A percentile compares a stretch with the other conserved stretches of the same genome.
These are phyloP conservation scores for Drosophila peninsularis DNA, from an alignment of 2,888 invertebrate genomes.

Conservation along the genomic window DNA sequence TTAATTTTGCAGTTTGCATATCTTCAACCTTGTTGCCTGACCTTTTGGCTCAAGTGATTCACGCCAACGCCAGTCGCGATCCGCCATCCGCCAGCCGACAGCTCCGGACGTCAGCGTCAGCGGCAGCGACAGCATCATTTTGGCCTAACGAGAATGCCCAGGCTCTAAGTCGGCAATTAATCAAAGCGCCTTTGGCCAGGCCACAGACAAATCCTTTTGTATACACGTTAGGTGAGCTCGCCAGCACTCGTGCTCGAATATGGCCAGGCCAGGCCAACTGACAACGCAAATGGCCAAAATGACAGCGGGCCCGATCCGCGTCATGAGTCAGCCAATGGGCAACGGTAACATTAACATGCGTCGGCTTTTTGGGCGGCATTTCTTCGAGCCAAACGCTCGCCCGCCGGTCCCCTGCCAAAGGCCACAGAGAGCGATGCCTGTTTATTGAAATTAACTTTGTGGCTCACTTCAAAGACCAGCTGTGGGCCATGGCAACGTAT, in stretches of 20 bases:
- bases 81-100: constrained; percentile 33
- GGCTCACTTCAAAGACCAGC: constrained; percentile 29
- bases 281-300: constrained; percentile 80
- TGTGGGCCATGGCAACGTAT: constrained; percentile 10
- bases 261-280: constrained; percentile 74
- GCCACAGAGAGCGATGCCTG: constrained; percentile 55
- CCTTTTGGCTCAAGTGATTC: constrained; percentile 80
- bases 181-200: constrained; percentile 78
- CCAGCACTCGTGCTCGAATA: constrained; percentile 54
- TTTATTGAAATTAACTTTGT: constrained; percentile 75
- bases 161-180: constrained; percentile 79
- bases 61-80: constrained; percentile 79
- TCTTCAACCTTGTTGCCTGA: constrained; percentile 80
- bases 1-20: constrained; percentile 78
- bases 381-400: constrained; percentile 30
- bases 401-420: constrained; percentile 62
- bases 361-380: constrained; percentile 70
- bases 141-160: constrained; percentile 58
- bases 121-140: constrained; percentile 43
- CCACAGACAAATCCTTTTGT: constrained; percentile 77
- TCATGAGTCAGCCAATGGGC: constrained; percentile 78
- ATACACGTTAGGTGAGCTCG: constrained; percentile 15
- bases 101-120: constrained; percentile 42
- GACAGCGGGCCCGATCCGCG: constrained; percentile 69
- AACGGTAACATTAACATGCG: constrained; percentile 77